Conservation (phyloP, 2,113 vertebrate genomes). For the Erythrocercus mccallii region DNA sequence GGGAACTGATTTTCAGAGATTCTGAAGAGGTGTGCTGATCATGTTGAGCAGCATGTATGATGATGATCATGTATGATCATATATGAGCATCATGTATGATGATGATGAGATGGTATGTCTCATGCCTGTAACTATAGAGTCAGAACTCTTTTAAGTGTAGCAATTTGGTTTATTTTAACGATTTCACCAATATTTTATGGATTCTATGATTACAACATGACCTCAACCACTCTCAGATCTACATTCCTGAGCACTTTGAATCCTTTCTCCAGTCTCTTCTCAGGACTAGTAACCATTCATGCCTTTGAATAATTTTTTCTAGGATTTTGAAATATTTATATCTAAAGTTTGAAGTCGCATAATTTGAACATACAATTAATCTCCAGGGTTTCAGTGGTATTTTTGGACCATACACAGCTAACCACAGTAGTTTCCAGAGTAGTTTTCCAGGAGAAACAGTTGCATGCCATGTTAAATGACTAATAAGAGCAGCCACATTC, state of each 20-base stretch:
- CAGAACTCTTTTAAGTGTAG: neutral
- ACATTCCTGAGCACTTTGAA: neutral
- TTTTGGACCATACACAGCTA: neutral
- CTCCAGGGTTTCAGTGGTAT: neutral
- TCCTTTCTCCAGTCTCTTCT: neutral
- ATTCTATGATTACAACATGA: neutral
- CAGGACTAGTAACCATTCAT: neutral
- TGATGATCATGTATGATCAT: too few species aligned
- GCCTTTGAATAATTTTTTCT: neutral
- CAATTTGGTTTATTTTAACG: neutral
- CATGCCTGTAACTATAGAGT: neutral
- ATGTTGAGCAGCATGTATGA: neutral
- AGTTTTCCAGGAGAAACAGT: neutral
- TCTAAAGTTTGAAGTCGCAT: neutral
- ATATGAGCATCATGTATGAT: neutral
- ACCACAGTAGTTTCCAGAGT: neutral
- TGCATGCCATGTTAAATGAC: neutral
- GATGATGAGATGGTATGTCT: neutral
- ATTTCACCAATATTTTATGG: neutral
- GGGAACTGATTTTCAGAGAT: neutral
- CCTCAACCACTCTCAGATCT: neutral
- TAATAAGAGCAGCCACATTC: neutral
- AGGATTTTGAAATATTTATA: neutral
- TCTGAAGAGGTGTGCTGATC: neutral
- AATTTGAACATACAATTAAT: neutral